Evolutionary conservation across 2,797 vertebrate species (phyloP).

Genomic region (Bradypodion ventrale): DNA sequence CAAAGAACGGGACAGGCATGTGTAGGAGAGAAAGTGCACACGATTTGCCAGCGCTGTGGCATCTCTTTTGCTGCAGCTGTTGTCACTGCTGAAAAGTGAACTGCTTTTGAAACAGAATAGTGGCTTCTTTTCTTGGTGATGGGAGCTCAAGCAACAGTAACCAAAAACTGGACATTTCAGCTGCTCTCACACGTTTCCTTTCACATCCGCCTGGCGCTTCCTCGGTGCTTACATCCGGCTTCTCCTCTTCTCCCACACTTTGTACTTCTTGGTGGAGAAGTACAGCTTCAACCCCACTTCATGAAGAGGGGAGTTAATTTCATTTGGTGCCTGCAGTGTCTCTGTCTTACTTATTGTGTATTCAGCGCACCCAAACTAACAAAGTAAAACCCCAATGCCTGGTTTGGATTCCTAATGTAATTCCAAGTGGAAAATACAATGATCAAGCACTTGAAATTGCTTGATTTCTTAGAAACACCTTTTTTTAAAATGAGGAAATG

Average conservation of each 20-base stretch:
- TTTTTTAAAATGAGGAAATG: background rate
- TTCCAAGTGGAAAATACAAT: conserved; percentile 17
- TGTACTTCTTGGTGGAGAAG: background rate
- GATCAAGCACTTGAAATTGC: background rate
- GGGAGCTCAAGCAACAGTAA: background rate
- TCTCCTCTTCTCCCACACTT: background rate
- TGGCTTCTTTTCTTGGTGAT: background rate
- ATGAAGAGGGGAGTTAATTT: background rate
- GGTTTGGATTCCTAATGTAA: conserved; percentile 5
- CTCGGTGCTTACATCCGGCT: conserved; percentile 5
- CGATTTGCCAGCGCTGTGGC: background rate
- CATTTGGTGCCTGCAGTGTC: conserved; percentile 15
- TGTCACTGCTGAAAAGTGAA: background rate
- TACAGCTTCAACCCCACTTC: conserved; percentile 11
- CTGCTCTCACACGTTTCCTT: background rate
- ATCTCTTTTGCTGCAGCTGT: background rate
- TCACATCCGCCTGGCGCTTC: background rate
- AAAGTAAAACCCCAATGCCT: conserved; percentile 5
- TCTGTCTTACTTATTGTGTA: conserved; percentile 17
- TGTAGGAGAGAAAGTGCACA: background rate
- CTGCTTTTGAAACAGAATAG: background rate
- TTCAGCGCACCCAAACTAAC: background rate
- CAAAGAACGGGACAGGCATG: background rate
- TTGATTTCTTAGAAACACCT: background rate
- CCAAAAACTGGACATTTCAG: background rate